Conservation (phyloP, 2,888 invertebrate species). For the Lingula anatina region DNA sequence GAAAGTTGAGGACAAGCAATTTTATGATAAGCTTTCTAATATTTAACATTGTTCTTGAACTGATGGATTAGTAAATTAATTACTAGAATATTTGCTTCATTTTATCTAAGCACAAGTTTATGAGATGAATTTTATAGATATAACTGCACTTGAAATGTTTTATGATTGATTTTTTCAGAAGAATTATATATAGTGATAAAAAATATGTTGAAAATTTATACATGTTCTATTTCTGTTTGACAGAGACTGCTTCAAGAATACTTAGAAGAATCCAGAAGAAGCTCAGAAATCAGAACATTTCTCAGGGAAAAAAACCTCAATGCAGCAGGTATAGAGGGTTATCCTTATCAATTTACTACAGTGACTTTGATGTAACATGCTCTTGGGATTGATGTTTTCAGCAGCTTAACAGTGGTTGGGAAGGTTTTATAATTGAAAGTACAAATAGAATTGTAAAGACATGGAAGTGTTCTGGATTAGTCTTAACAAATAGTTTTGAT, state of each 20-base stretch:
- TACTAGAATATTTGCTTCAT: too few relatives aligned
- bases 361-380: background rate
- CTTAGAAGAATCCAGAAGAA: constrained; percentile 62
- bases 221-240: constrained; percentile 9
- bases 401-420: too few relatives aligned
- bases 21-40: background rate
- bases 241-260: constrained; percentile 54
- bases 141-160: too few relatives aligned
- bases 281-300: constrained; percentile 63
- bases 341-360: background rate
- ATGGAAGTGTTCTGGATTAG: too few relatives aligned
- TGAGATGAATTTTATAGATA: too few relatives aligned
- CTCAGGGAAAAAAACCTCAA: constrained; percentile 64
- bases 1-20: too few relatives aligned
- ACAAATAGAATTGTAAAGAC: too few relatives aligned
- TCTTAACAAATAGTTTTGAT: too few relatives aligned
- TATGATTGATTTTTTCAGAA: too few relatives aligned
- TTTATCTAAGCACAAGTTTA: too few relatives aligned
- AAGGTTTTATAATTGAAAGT: too few relatives aligned
- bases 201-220: background rate
- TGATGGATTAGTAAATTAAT: background rate
- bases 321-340: constrained; percentile 49
- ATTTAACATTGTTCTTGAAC: background rate
- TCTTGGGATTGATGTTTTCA: too few relatives aligned
- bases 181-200: background rate